A percentile compares a stretch with the other conserved stretches of the same genome.
Evolutionary conservation across 2,113 vertebrate species (phyloP).

Genomic region (Corythaeola cristata): DNA sequence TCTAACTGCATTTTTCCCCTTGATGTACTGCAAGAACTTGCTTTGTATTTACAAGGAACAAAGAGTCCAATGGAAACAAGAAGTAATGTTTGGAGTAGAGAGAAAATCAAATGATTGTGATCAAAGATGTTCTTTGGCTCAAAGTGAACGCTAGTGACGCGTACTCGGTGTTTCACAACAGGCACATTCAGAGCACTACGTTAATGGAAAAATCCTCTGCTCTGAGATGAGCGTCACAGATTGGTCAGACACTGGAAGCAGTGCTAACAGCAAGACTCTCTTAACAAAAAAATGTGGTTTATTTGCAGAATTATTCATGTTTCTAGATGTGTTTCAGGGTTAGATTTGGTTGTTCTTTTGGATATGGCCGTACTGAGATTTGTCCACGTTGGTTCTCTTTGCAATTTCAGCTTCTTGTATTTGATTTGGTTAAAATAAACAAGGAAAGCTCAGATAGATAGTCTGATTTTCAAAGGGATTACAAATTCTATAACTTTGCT

Average conservation of each 20-base stretch:
- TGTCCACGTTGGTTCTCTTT: background rate
- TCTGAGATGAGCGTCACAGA: background rate
- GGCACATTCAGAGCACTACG: background rate
- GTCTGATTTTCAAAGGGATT: background rate
- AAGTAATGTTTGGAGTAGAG: background rate
- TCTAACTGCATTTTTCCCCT: background rate
- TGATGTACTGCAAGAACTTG: background rate
- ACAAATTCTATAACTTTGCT: background rate
- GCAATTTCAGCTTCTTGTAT: background rate
- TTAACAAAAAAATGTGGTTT: background rate
- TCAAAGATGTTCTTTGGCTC: constrained; percentile 4
- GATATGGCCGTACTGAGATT: background rate
- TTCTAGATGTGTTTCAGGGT: background rate
- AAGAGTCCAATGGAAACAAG: background rate
- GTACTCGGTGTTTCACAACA: background rate
- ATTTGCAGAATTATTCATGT: background rate
- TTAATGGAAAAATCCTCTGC: background rate
- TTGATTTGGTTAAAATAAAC: background rate
- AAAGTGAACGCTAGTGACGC: background rate
- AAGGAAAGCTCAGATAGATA: background rate
- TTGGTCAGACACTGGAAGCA: background rate
- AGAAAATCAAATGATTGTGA: constrained; percentile 18
- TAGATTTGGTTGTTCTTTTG: background rate
- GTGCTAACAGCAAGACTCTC: background rate
- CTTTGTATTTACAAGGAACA: background rate